Evolutionary conservation across 2,113 vertebrate species (phyloP).

Genomic region (Physeter macrocephalus): DNA sequence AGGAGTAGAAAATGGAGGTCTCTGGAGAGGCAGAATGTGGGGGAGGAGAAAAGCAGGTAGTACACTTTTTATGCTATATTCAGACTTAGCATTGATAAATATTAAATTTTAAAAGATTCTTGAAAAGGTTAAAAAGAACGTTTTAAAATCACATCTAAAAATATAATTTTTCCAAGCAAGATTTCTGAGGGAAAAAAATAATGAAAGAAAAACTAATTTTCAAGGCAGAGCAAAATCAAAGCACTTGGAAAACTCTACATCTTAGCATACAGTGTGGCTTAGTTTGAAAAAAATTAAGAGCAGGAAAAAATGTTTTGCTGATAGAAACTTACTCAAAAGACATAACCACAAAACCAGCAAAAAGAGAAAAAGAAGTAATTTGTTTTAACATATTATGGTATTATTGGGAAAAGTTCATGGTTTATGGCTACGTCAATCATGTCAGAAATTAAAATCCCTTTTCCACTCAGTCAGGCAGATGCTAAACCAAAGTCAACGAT

Average conservation of each 20-base stretch:
- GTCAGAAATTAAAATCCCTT: slow-evolving; percentile 39
- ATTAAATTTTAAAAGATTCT: slow-evolving; percentile 3
- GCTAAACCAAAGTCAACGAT: not conserved
- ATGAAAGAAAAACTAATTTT: not conserved
- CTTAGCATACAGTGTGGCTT: not conserved
- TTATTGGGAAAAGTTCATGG: not conserved
- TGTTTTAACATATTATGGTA: not conserved
- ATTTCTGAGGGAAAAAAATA: not conserved
- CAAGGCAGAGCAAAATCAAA: slow-evolving; percentile 9
- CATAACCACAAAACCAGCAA: not conserved
- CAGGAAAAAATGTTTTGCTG: not conserved
- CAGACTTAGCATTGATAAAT: not conserved
- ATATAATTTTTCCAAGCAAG: not conserved
- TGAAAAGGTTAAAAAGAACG: not conserved
- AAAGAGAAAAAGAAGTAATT: not conserved
- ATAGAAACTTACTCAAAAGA: not conserved
- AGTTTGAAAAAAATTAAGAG: not conserved
- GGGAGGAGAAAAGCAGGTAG: not conserved
- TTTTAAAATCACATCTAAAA: not conserved
- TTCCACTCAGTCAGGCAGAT: not conserved
- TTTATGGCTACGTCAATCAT: not conserved
- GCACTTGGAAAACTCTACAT: not conserved
- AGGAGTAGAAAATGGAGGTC: not conserved
- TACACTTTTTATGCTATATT: not conserved
- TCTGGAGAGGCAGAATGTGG: not conserved